Percentiles rank a stretch among this genome's conserved stretches.
Conservation (phyloP, 2,888 invertebrate genomes). For the Amphipoea lucens region DNA sequence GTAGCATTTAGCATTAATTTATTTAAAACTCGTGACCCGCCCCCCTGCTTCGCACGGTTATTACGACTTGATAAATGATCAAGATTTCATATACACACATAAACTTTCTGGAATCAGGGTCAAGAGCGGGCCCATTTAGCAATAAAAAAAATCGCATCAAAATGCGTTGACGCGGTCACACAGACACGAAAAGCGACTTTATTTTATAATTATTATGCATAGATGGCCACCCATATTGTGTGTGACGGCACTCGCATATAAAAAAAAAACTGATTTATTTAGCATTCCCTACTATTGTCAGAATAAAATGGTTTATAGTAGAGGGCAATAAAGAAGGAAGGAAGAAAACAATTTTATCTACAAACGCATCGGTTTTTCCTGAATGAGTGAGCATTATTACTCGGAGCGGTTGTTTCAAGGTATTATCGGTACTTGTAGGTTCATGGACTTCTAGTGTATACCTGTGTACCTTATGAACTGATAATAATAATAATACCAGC, state of each 20-base stretch:
- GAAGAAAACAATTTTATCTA: slow-evolving; percentile 30
- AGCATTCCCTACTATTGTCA: not conserved
- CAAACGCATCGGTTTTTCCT: slow-evolving; percentile 40
- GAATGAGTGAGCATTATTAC: slow-evolving; percentile 7
- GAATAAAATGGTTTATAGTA: slow-evolving; percentile 18
- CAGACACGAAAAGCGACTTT: not conserved
- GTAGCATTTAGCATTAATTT: not conserved
- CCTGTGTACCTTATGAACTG: not conserved
- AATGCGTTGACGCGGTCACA: not conserved
- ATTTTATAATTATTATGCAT: not conserved
- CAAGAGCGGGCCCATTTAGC: too few relatives aligned
- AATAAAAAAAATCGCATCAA: not conserved
- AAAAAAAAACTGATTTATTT: slow-evolving; percentile 1
- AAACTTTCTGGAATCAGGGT: not conserved
- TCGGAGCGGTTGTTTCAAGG: slow-evolving; percentile 19
- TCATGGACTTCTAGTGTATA: not conserved
- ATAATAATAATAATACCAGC: not conserved
- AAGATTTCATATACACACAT: not conserved
- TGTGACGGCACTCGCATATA: not conserved
- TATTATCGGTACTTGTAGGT: slow-evolving; percentile 2
- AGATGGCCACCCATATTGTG: not conserved
- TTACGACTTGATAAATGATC: not conserved
- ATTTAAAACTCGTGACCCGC: not conserved
- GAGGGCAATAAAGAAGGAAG: slow-evolving; percentile 53
- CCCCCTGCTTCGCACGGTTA: not conserved